Evolutionary conservation across 2,113 vertebrate genomes (phyloP), one percentile per base, ranked within the genome.

Genomic region (Panthera tigris): DNA sequence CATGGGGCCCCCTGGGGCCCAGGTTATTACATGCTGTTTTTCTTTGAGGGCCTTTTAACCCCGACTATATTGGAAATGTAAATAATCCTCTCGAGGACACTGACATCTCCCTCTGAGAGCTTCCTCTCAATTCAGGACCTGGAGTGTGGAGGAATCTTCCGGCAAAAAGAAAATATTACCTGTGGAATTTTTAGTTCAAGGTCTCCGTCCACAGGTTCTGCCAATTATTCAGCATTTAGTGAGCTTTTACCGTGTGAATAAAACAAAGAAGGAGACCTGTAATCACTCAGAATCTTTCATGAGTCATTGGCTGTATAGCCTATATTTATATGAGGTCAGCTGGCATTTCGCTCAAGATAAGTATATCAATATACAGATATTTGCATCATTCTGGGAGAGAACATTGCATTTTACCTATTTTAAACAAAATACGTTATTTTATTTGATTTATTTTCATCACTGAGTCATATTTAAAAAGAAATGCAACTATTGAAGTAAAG

Each of bases 41-140:
- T 76, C 85, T 95, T 81, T 12, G 81, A 95, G 15, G 63, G 45
- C 19, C 95, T 96, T 80, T 97, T 87, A 95, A 61, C 76, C 76
- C n/a, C 25, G 10, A 19, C 52, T 27, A 4, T 93, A 86, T 55
- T 94, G 74, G 91, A 93, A 93, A 91, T 96, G 93, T 93, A 96
- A 94, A 89, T 87, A 94, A 71, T 79, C 61, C 23, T 91, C 57
- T 16, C 1, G n/a, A 73, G 76, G 81, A 82, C 15, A 5, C 8
- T 65, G 39, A 82, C 31, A 50, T 48, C 31, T 88, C 36, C 41
- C 73, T 76, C 9, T 2, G 65, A 95, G 81, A 52, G 18, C n/a
- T 39, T 95, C 27, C 33, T 88, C 1, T 8, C 8, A 50, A 18
- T 68, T 86, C 74, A 61, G 93, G 23, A 68, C 31, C 1, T 19